These are phyloP conservation scores for Eupsilia transversa DNA, from an alignment of 2,888 invertebrate genomes.

Conservation along the genomic window DNA sequence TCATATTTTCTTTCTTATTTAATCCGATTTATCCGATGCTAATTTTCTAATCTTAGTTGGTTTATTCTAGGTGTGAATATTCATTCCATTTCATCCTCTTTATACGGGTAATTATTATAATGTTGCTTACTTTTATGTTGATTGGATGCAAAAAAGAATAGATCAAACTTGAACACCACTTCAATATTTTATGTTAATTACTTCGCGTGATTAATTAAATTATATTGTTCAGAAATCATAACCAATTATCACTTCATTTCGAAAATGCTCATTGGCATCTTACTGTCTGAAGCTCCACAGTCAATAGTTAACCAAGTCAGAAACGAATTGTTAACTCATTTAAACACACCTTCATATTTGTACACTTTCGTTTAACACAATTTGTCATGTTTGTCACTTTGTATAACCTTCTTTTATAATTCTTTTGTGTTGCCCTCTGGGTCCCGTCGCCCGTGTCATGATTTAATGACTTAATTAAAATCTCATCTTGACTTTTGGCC, in stretches of 20 bases:
- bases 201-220: constrained; percentile 42
- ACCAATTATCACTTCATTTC: constrained; percentile 40
- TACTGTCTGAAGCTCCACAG: constrained; percentile 30
- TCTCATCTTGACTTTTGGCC: constrained; percentile 72
- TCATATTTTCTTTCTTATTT: constrained; percentile 25
- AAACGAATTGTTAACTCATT: constrained; percentile 44
- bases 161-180: constrained; percentile 21
- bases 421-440: constrained; percentile 63
- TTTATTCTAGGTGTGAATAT: constrained; percentile 5
- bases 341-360: constrained; percentile 43
- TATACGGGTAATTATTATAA: neutral
- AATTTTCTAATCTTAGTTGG: constrained; percentile 27
- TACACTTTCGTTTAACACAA: constrained; percentile 42
- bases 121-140: constrained; percentile 14
- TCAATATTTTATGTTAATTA: constrained; percentile 34
- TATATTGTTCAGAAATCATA: constrained; percentile 48
- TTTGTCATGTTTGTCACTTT: constrained; percentile 44
- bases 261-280: constrained; percentile 29
- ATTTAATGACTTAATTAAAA: constrained; percentile 75
- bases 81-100: constrained; percentile 14
- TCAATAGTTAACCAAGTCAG: constrained; percentile 31
- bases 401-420: constrained; percentile 60
- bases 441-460: constrained; percentile 65
- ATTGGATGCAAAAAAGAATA: constrained; percentile 38
- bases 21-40: constrained; percentile 31